Evolutionary conservation across 2,113 vertebrate genomes (phyloP), one percentile per base, ranked within the genome.

Genomic region (Pandion haliaetus): DNA sequence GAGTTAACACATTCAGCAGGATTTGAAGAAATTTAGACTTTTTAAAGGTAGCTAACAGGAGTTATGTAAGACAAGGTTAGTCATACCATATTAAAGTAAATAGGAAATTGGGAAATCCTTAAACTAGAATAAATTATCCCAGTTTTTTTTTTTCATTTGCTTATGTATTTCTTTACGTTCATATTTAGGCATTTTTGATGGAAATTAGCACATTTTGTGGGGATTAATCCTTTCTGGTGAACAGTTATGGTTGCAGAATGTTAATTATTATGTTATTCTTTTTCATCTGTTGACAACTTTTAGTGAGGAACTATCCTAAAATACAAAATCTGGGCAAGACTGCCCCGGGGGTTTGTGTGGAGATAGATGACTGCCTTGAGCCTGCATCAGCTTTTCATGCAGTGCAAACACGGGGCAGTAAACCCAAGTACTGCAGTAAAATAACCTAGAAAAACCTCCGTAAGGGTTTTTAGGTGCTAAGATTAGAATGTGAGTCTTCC

Each of bases 291-390:
- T 82, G 29, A 34, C 13, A 59, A 12, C 34, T 47, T 67, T 58
- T 57, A 45, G 12, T 32, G 23, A 76, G 36, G 21, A 76, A 10
- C 24, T 86, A 31, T 29, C 17, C 23, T 83, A 45, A 90, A 45
- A 45, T 34, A 52, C 6, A 76, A 71, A 86, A 45, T 58, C 13
- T 25, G 23, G 24, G 20, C 26, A n/a, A 3, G 4, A 19, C 11
- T 47, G 4, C n/a, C 9, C 13, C 1, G 0, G 44, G 31, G 16
- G 5, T 72, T 63, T 87, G 2, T 55, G 31, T 82, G 57, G 36
- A 71, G 55, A 26, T 2, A 40, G 42, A 52, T 45, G 12, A 44
- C 21, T 12, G 5, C 14, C 17, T 12, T 0, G 1, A 47, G 26
- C 26, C 1, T 44, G 32, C 1, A 0, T 67, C 40, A 45, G 16